These are phyloP conservation scores for Temnothorax rugatulus DNA, from an alignment of 2,888 invertebrate species.

Conservation along the genomic window DNA sequence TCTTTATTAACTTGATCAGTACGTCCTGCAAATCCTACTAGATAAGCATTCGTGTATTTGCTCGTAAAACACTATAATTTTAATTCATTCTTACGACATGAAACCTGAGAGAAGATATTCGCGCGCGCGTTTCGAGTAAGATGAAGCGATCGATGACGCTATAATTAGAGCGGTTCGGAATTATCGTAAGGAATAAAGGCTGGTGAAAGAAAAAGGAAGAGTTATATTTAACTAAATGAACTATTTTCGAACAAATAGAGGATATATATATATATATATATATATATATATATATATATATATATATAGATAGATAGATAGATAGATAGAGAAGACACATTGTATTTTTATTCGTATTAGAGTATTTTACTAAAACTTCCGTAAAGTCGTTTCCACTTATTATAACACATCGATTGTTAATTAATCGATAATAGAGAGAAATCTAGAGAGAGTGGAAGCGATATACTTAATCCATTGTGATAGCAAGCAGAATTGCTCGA, in stretches of 20 bases:
- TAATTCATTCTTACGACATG: background rate
- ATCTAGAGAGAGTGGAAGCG: background rate
- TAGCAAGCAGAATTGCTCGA: constrained; percentile 76
- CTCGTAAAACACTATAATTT: background rate
- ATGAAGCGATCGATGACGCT: constrained; percentile 59
- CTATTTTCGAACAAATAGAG: constrained; percentile 64
- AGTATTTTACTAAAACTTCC: constrained; percentile 79
- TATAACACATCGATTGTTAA: constrained; percentile 29
- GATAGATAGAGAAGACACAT: constrained; percentile 59
- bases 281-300: background rate
- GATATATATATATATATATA: constrained; percentile 20
- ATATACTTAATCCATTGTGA: constrained; percentile 77
- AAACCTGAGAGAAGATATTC: background rate
- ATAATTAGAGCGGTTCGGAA: constrained; percentile 25
- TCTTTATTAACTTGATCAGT: background rate
- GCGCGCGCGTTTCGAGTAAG: constrained; percentile 46
- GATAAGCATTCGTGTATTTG: background rate
- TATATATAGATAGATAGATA: constrained; percentile 20
- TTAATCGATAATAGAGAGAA: constrained; percentile 28
- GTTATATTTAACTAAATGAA: constrained; percentile 46
- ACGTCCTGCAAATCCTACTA: background rate
- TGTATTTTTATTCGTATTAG: constrained; percentile 78
- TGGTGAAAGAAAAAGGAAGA: constrained; percentile 40
- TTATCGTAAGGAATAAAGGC: constrained; percentile 39
- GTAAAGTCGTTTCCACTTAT: constrained; percentile 29